Conservation (phyloP, 2,797 vertebrate genomes). For the Microhierax caerulescens region DNA sequence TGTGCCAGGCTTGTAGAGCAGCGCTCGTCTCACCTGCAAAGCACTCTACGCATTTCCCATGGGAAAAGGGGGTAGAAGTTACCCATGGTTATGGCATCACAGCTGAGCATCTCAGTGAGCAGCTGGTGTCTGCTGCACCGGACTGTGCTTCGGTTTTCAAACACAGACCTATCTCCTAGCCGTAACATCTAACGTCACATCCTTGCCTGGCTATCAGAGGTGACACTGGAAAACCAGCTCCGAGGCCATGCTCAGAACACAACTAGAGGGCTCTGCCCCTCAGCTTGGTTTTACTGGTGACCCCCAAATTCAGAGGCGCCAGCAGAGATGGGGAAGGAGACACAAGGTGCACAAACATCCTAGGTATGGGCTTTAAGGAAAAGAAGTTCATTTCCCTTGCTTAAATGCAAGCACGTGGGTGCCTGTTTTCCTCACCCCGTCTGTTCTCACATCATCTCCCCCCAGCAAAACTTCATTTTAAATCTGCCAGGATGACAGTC, state of each 20-base stretch:
- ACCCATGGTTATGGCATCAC: rapidly evolving
- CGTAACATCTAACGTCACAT: rapidly evolving
- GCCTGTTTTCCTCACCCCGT: not conserved
- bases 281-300: not conserved
- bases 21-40: not conserved
- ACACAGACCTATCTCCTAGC: rapidly evolving
- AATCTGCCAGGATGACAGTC: not conserved
- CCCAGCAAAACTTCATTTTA: not conserved
- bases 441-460: conserved; percentile 2
- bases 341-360: not conserved
- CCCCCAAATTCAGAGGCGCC: not conserved
- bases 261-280: not conserved
- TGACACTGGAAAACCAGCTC: not conserved
- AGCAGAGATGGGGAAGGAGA: not conserved
- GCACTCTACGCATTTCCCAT: not conserved
- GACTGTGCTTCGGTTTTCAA: not conserved
- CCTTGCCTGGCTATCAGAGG: not conserved
- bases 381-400: not conserved
- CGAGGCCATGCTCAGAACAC: not conserved
- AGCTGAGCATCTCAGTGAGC: not conserved
- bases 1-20: rapidly evolving
- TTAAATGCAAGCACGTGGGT: not conserved
- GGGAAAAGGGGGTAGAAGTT: not conserved
- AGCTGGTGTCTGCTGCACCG: not conserved
- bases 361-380: not conserved